Percentiles rank a stretch among this genome's conserved stretches.
phyloP scores from a whole-genome alignment of 2,113 vertebrate species.

The Drymodes brunneopygia region DNA sequence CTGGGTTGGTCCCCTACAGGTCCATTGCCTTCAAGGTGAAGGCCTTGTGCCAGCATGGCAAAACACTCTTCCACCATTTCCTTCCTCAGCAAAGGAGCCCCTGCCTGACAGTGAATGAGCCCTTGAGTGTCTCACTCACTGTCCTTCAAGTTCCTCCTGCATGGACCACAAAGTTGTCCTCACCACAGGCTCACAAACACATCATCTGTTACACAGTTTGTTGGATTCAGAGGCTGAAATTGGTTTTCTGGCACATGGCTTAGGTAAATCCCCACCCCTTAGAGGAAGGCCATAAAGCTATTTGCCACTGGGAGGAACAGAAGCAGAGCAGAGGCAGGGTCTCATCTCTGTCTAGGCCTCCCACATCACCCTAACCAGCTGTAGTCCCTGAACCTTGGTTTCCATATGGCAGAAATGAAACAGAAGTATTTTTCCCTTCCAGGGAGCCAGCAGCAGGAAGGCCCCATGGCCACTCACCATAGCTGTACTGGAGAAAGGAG shows the following conservation, averaged over 20 bases:
- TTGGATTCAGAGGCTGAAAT: not conserved
- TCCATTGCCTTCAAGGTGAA: not conserved
- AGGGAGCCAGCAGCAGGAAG: not conserved
- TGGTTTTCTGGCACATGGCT: not conserved
- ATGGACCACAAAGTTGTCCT: not conserved
- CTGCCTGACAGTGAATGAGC: not conserved
- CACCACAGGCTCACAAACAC: not conserved
- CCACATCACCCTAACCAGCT: rapidly evolving
- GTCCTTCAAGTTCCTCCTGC: not conserved
- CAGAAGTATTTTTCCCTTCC: not conserved
- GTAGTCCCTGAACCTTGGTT: rapidly evolving
- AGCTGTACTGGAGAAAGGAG: not conserved
- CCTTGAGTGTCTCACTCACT: not conserved
- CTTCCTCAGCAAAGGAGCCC: not conserved
- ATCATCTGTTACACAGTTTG: not conserved
- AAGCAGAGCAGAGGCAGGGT: not conserved
- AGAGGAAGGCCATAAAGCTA: not conserved
- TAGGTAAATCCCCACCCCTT: not conserved
- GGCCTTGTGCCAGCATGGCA: not conserved
- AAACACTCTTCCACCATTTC: not conserved
- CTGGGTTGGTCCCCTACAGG: rapidly evolving
- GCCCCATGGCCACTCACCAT: rapidly evolving
- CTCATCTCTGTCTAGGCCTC: rapidly evolving
- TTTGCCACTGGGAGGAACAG: not conserved
- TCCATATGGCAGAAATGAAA: not conserved